Percentiles rank a stretch among this genome's conserved stretches.
Evolutionary conservation across 2,888 invertebrate genomes (phyloP).

Genomic region (Rhamnusium bicolor): DNA sequence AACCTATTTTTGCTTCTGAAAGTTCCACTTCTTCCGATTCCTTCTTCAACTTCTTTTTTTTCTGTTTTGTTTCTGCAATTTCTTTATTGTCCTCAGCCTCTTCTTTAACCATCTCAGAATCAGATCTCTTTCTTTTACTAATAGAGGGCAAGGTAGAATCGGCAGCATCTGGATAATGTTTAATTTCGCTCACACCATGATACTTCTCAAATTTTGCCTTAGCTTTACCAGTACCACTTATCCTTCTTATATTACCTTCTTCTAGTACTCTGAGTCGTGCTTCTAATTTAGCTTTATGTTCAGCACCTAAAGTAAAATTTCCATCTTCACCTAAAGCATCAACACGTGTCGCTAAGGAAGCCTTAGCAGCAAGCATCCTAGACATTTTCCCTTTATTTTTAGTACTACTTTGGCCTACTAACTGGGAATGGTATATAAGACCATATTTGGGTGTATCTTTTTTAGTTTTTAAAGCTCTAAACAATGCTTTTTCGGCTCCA

Average conservation of each 20-base stretch:
- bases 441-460: conserved; percentile 99
- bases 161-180: conserved; percentile 81
- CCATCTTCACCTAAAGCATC: conserved; percentile 97
- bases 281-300: conserved; percentile 92
- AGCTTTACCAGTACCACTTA: conserved; percentile 92
- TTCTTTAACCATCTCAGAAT: conserved; percentile 65
- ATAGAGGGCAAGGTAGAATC: conserved; percentile 85
- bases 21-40: conserved; percentile 55
- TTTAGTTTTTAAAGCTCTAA: conserved; percentile 96
- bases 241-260: conserved; percentile 85
- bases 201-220: conserved; percentile 95
- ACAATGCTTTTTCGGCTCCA: conserved; percentile 98
- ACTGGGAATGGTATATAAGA: conserved; percentile 95
- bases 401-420: conserved; percentile 91
- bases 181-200: conserved; percentile 88
- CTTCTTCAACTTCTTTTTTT: conserved; percentile 62
- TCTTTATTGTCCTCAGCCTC: conserved; percentile 55
- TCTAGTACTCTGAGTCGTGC: conserved; percentile 85
- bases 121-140: conserved; percentile 76
- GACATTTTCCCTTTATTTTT: conserved; percentile 97
- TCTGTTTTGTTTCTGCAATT: conserved; percentile 57
- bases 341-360: conserved; percentile 91
- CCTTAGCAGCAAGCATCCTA: conserved; percentile 97
- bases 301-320: conserved; percentile 81
- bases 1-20: too few relatives aligned